Conservation (phyloP, 2,888 invertebrate genomes). For the Trachelus iudaicus region DNA sequence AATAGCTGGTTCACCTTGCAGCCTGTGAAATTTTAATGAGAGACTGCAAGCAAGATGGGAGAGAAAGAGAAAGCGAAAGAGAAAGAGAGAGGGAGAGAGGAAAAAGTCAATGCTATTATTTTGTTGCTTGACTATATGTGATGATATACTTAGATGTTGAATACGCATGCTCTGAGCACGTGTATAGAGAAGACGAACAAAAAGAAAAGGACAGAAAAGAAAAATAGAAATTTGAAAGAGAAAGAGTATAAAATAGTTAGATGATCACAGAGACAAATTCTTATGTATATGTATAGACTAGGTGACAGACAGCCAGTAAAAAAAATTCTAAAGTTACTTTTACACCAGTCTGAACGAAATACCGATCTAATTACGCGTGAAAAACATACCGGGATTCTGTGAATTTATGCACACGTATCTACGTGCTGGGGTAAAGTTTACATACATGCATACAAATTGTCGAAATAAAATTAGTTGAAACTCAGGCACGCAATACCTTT, state of each 20-base stretch:
- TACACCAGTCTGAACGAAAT: background rate
- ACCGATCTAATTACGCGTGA: background rate
- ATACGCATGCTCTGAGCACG: background rate
- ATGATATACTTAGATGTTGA: background rate
- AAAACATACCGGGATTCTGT: background rate
- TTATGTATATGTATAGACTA: background rate
- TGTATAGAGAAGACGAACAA: background rate
- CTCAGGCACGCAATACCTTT: background rate
- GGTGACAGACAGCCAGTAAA: background rate
- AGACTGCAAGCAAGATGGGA: slow-evolving; percentile 1
- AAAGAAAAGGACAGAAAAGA: background rate
- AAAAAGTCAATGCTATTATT: background rate
- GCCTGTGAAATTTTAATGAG: background rate
- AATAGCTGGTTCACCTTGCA: background rate
- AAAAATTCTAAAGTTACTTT: background rate
- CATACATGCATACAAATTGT: background rate
- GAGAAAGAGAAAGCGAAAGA: slow-evolving; percentile 6
- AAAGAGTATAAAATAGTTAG: background rate
- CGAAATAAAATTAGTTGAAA: background rate
- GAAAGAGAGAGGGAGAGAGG: slow-evolving; percentile 11
- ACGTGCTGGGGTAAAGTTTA: background rate
- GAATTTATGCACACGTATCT: background rate
- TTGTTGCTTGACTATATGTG: background rate
- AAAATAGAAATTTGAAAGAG: background rate
- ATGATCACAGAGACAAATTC: background rate